A percentile compares a stretch with the other conserved stretches of the same genome.
phyloP scores from a whole-genome alignment of 2,797 vertebrate genomes.

The Myotis myotis region DNA sequence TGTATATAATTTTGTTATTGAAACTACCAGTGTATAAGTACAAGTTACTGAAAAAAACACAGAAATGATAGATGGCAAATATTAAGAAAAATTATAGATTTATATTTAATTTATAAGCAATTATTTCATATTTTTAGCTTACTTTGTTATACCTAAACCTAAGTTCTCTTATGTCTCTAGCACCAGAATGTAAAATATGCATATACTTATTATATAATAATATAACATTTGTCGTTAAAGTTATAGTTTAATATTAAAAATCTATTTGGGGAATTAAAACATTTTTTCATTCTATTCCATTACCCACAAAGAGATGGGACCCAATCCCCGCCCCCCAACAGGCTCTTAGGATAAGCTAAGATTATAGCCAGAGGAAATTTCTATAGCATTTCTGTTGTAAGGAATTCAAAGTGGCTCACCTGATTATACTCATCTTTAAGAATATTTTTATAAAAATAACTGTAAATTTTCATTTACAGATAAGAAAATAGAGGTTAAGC shows the following conservation, averaged over 20 bases:
- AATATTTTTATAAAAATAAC: conserved; percentile 46
- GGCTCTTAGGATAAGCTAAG: neutral
- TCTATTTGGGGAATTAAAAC: conserved; percentile 18
- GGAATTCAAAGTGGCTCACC: neutral
- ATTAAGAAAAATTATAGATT: neutral
- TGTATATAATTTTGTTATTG: conserved; percentile 28
- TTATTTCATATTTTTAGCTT: neutral
- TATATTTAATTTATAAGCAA: neutral
- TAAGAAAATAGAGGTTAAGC: conserved; percentile 42
- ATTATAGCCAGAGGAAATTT: conserved; percentile 14
- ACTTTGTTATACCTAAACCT: neutral
- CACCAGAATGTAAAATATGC: neutral
- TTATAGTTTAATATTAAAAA: conserved; percentile 30
- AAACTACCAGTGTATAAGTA: neutral
- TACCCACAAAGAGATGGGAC: conserved; percentile 2
- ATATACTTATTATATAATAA: neutral
- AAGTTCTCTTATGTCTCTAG: neutral
- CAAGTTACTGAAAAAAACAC: neutral
- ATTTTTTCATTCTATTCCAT: neutral
- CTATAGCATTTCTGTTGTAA: neutral
- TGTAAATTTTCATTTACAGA: conserved; percentile 35
- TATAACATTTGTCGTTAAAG: neutral
- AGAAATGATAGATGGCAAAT: neutral
- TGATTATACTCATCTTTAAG: conserved; percentile 31
- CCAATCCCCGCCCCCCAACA: neutral